Base-by-base conservation (phyloP, 1,140 invertebrate genomes). In the Nebria ingens region DNA sequence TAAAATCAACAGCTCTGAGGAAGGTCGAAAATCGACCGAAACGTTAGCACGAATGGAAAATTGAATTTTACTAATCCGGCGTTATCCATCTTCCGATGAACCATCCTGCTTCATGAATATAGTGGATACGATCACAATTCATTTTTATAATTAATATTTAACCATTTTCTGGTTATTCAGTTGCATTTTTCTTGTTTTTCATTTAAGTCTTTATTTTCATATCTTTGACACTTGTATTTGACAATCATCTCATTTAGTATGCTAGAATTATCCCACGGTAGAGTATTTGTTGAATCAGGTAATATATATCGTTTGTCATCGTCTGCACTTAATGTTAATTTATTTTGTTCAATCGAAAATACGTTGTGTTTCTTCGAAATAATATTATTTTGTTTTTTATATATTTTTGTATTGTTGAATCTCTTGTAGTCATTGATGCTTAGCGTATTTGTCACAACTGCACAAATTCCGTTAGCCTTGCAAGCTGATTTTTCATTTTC, bases 391-490 rank as follows among this genome's bases (percentile, higher is more conserved):
- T 29, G 25, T 29, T 6, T 13, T 4, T 29, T 29, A 29, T 29
- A 13, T 6, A 4, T 4, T 29, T 13, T 19, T 53, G 34, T 51
- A 55, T 25, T 23, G 19, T 53, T 51, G 3, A 52, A 57, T 12
- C 53, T 13, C 20, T 52, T 49, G 45, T 59, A 59, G 34, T 60
- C 59, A 51, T 58, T 21, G 11, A 55, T 49, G 2, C 19, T 57
- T 17, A 59, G 52, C 1, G 42, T 15, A 19, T n/a, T 52, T 52
- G 20, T 54, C 21, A 64, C 34, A 2, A 59, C 51, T 51, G 52
- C 56, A 55, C 60, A 60, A 21, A 62, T 45, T 21, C 58, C 62
- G 55, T 63, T 62, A 4, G 56, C 53, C 53, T 59, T 59, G 51
- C 53, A 59, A 15, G 42, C 2, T 6, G 22, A 17, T 9, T 55